phyloP scores from a whole-genome alignment of 2,797 vertebrate genomes.

The Petrocephalus schoutedeni region DNA sequence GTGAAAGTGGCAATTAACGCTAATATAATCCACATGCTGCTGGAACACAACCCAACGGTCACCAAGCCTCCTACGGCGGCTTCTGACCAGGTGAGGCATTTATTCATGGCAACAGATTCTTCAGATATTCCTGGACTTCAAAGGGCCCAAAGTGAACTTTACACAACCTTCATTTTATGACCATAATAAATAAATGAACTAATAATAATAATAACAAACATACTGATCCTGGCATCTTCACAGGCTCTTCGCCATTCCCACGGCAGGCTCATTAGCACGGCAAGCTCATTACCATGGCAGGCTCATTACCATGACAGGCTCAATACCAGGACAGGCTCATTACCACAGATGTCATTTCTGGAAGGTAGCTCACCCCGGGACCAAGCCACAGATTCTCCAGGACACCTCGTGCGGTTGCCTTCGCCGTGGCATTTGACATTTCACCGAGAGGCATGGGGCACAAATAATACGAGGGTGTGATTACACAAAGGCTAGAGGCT shows the following conservation, averaged over 20 bases:
- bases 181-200: slow-evolving; percentile 27
- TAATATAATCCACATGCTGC: slow-evolving; percentile 53
- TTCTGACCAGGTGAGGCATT: slow-evolving; percentile 35
- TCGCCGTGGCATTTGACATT: slow-evolving; percentile 26
- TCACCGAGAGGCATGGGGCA: neutral
- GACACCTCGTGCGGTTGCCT: neutral
- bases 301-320: neutral
- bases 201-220: slow-evolving; percentile 14
- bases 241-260: neutral
- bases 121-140: slow-evolving; percentile 13
- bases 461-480: neutral
- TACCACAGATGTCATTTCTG: neutral
- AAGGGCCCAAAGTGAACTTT: neutral
- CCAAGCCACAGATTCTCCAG: neutral
- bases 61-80: slow-evolving; percentile 43
- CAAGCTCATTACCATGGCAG: neutral
- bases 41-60: slow-evolving; percentile 29
- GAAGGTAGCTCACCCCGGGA: neutral
- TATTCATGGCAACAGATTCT: slow-evolving; percentile 39
- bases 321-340: neutral
- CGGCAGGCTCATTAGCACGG: too few species aligned
- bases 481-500: neutral
- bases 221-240: neutral
- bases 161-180: slow-evolving; percentile 10
- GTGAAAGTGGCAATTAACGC: slow-evolving; percentile 38